These are phyloP conservation scores for Beaufortia kweichowensis DNA, from an alignment of 2,113 vertebrate genomes.

Conservation along the genomic window DNA sequence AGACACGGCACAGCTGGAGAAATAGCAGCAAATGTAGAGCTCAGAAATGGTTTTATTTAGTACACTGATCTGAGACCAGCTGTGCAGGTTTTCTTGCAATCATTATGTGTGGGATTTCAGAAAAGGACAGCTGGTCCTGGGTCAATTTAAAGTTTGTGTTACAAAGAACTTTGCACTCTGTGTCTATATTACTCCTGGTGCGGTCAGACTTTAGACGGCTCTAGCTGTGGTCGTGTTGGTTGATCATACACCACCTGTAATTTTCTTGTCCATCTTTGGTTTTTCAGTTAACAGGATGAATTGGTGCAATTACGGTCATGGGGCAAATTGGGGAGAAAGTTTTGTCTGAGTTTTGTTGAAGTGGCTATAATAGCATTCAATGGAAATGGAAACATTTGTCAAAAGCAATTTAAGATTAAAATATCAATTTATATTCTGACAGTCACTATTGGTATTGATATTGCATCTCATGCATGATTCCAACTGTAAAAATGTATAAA, in stretches of 20 bases:
- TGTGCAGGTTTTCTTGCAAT: slow-evolving; percentile 5
- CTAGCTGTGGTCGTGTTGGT: background rate
- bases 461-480: no score
- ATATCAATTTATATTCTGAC: background rate
- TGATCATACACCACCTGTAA: background rate
- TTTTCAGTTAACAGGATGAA: slow-evolving; percentile 27
- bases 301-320: slow-evolving; percentile 16
- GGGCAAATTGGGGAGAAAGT: slow-evolving; percentile 1
- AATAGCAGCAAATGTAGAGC: slow-evolving; percentile 22
- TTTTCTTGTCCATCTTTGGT: slow-evolving; percentile 16
- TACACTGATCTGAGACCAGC: slow-evolving; percentile 27
- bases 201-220: no score
- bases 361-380: background rate
- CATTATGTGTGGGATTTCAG: background rate
- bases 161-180: slow-evolving; percentile 16
- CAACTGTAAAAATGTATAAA: no score
- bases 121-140: background rate
- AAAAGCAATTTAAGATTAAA: background rate
- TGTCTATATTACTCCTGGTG: no score
- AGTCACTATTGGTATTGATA: no score
- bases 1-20: slow-evolving; percentile 53
- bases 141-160: slow-evolving; percentile 5
- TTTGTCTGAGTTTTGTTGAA: slow-evolving; percentile 3
- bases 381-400: background rate
- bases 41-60: slow-evolving; percentile 15